Percentiles rank a stretch among this genome's conserved stretches.
These are phyloP conservation scores for Chelmon rostratus DNA, from an alignment of 2,797 vertebrate species.

Conservation along the genomic window DNA sequence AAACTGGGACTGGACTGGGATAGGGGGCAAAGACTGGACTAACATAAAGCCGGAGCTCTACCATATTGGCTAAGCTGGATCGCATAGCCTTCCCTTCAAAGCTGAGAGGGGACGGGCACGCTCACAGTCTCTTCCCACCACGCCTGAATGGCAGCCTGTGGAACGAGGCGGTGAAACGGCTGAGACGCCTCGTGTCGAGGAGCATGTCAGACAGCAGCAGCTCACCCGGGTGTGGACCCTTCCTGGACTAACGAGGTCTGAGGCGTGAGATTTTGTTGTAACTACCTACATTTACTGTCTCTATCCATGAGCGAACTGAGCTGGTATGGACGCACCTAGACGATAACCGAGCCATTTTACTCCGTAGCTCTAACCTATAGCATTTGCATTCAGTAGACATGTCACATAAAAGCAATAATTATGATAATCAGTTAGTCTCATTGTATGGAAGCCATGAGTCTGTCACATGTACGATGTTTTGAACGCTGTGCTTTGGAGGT, in stretches of 20 bases:
- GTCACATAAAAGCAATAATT: conserved; percentile 83
- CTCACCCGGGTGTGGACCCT: conserved; percentile 52
- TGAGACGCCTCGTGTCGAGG: conserved; percentile 47
- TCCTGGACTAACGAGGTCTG: conserved; percentile 61
- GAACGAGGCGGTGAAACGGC: conserved; percentile 32
- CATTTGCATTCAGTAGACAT: conserved; percentile 73
- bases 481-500: conserved; percentile 67
- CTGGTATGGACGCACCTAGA: conserved; percentile 59
- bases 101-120: conserved; percentile 22
- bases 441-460: conserved; percentile 63
- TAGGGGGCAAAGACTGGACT: conserved; percentile 47
- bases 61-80: conserved; percentile 33
- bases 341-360: conserved; percentile 73
- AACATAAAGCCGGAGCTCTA: conserved; percentile 56
- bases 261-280: conserved; percentile 62
- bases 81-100: conserved; percentile 30
- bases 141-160: conserved; percentile 34
- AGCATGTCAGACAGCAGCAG: conserved; percentile 55
- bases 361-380: conserved; percentile 74
- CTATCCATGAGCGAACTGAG: conserved; percentile 53
- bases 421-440: conserved; percentile 69
- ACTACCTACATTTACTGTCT: conserved; percentile 71
- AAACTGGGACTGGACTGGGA: conserved; percentile 52
- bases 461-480: conserved; percentile 56
- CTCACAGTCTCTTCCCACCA: conserved; percentile 52